Percentiles rank a stretch among this genome's conserved stretches.
Conservation (phyloP, 2,888 invertebrate genomes). For the Caenorhabditis virilis region DNA sequence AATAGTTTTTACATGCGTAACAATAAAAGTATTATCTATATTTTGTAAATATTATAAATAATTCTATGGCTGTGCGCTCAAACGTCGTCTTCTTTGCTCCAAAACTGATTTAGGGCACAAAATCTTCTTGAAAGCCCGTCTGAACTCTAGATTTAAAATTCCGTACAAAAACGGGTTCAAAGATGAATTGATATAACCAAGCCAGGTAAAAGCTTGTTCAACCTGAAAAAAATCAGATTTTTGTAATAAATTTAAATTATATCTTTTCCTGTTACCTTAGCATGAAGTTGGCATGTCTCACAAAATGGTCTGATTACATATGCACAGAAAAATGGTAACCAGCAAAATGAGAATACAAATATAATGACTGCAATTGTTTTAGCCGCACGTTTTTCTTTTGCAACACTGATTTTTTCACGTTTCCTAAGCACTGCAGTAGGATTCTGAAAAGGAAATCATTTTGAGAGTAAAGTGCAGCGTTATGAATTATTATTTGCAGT, state of each 20-base stretch:
- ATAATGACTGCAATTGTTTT: conserved; percentile 69
- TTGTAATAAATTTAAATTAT: neutral
- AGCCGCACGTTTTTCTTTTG: conserved; percentile 69
- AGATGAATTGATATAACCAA: conserved; percentile 67
- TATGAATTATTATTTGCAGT: neutral
- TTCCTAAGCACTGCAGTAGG: conserved; percentile 63
- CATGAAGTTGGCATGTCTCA: conserved; percentile 64
- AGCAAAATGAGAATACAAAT: conserved; percentile 69
- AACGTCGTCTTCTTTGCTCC: conserved; percentile 44
- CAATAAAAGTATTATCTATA: too few relatives aligned
- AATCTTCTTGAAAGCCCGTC: conserved; percentile 67
- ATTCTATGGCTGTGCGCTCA: conserved; percentile 48
- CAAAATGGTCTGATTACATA: conserved; percentile 69
- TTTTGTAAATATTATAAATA: too few relatives aligned
- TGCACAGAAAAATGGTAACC: conserved; percentile 68
- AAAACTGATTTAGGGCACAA: conserved; percentile 62
- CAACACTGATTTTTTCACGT: conserved; percentile 68
- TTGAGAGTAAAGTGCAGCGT: neutral
- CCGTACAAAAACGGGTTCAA: conserved; percentile 67
- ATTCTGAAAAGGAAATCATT: conserved; percentile 41
- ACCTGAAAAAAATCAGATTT: conserved; percentile 49
- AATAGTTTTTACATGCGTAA: too few relatives aligned
- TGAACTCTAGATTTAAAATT: conserved; percentile 68
- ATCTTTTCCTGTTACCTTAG: conserved; percentile 53
- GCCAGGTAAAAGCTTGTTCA: conserved; percentile 67